These are phyloP conservation scores for Brevimyrus niger DNA, from an alignment of 2,113 vertebrate genomes.

Conservation along the genomic window DNA sequence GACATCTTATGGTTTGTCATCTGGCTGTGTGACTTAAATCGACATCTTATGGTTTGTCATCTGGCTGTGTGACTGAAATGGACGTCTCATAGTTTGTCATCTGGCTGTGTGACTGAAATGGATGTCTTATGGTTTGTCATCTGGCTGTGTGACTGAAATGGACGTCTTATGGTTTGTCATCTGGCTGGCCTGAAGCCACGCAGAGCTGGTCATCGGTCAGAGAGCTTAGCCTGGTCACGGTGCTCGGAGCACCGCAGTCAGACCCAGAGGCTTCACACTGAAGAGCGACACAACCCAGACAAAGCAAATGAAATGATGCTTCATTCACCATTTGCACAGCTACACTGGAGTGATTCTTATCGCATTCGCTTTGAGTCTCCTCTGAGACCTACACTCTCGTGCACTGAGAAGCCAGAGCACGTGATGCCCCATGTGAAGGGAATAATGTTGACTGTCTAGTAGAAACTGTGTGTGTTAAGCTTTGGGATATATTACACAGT, in stretches of 20 bases:
- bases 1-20: too few species aligned
- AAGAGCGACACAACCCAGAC: neutral
- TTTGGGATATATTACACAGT: neutral
- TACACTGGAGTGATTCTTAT: neutral
- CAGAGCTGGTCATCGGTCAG: neutral
- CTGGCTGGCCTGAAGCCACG: neutral
- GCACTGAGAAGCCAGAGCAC: neutral
- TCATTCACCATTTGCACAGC: neutral
- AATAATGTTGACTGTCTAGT: neutral
- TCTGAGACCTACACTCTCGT: neutral
- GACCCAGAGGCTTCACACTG: neutral
- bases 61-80: too few species aligned
- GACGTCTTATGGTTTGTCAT: neutral
- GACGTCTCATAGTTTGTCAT: too few species aligned
- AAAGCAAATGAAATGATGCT: neutral
- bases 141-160: slow-evolving; percentile 24
- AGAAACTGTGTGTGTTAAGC: neutral
- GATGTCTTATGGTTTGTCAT: neutral
- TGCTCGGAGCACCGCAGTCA: neutral
- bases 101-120: slow-evolving; percentile 26
- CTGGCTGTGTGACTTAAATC: too few species aligned
- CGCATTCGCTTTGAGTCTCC: neutral
- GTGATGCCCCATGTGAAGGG: neutral
- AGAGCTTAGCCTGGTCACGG: neutral
- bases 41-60: too few species aligned